Percentiles rank a stretch among this genome's conserved stretches.
Conservation (phyloP, 2,888 invertebrate species). For the Lasioglossum pauxillum region DNA sequence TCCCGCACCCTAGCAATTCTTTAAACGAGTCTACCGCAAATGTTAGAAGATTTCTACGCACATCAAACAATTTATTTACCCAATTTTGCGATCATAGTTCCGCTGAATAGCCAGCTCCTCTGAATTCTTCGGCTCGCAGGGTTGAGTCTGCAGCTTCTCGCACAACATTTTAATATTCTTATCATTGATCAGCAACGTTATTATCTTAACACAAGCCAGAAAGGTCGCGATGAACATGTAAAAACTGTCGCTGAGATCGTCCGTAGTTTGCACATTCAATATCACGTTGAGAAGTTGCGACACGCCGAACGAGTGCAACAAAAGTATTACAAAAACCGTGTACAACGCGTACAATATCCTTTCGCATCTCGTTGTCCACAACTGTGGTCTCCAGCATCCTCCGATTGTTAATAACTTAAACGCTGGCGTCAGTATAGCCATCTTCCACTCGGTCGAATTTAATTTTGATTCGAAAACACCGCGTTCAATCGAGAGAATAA, state of each 20-base stretch:
- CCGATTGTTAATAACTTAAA: constrained; percentile 37
- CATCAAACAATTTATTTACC: constrained; percentile 29
- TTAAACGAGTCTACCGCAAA: too few species aligned
- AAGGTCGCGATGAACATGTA: constrained; percentile 45
- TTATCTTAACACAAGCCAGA: constrained; percentile 43
- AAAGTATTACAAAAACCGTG: constrained; percentile 23
- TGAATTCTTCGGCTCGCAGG: constrained; percentile 28
- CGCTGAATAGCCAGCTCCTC: constrained; percentile 28
- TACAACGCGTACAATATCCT: constrained; percentile 22
- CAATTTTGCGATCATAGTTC: constrained; percentile 40
- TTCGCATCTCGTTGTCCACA: not conserved
- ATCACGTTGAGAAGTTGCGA: constrained; percentile 48
- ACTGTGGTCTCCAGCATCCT: constrained; percentile 45
- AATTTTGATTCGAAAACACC: not conserved
- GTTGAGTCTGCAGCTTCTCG: constrained; percentile 24
- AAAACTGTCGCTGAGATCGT: constrained; percentile 48
- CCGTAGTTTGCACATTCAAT: constrained; percentile 34
- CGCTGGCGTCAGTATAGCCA: constrained; percentile 36
- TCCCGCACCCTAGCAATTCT: too few species aligned
- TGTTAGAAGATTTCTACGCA: too few species aligned
- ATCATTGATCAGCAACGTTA: constrained; percentile 27
- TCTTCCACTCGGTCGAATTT: not conserved
- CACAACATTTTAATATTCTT: constrained; percentile 6
- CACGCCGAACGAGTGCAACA: constrained; percentile 23
- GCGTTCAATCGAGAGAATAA: not conserved